Evolutionary conservation across 2,797 vertebrate species (phyloP), one percentile per base, ranked within the genome.

Genomic region (Aphelocoma californica): DNA sequence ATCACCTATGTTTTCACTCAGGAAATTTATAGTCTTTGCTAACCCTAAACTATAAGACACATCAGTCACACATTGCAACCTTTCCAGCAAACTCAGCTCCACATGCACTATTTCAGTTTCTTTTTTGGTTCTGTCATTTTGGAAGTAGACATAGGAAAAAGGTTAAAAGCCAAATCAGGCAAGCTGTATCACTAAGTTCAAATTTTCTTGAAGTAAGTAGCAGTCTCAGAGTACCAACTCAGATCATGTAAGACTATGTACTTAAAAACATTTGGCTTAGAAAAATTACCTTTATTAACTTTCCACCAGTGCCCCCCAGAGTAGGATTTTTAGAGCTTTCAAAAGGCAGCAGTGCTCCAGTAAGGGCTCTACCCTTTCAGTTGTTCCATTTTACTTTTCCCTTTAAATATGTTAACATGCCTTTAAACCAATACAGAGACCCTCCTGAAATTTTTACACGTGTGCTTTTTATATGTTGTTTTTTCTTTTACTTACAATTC

Each of bases 111-210:
- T 26, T 90, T 74, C 36, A 61, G 20, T 62, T 73, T 85, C 44
- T 73, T 81, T 92, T 66, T 62, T 91, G 25, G 24, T 38, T 2
- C 0, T 40, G 23, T 32, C 48, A 57, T 83, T 88, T 83, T 81
- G 56, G 40, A 88, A 83, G 66, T 1, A 90, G 66, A 73, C 64
- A n/a, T 2, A 56, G 24, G 61, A 32, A 77, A 92, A 96, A 84
- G 47, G 58, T 92, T 88, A 88, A n/a, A 90, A 92, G 85, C 91
- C 80, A 86, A 83, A 81, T 38, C 23, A 84, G 53, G 66, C 40
- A 90, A 90, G 29, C 36, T 79, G 12, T 40, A 81, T 40, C 36
- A 70, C 0, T 64, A 82, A 84, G 61, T 20, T 48, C 50, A 84
- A 31, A 19, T 86, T 84, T 73, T 93, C 78, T 80, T 90, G 24